These are phyloP conservation scores for Halcyon malimbica DNA, from an alignment of 2,113 vertebrate species.

Conservation along the genomic window DNA sequence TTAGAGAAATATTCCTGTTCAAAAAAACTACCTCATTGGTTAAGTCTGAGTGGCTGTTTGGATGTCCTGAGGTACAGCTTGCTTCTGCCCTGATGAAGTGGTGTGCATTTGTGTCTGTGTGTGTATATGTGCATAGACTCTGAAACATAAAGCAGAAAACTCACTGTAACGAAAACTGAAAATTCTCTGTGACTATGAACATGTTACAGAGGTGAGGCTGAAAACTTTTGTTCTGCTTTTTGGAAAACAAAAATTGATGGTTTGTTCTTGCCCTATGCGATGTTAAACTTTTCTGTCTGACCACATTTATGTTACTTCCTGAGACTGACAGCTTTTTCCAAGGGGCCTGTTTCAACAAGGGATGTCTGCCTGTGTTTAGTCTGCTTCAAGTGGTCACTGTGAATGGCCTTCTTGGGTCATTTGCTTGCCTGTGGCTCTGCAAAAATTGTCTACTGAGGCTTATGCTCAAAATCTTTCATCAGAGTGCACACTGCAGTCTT, in stretches of 20 bases:
- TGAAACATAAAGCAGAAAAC: not conserved
- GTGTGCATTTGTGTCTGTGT: not conserved
- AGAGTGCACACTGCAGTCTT: not conserved
- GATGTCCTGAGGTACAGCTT: not conserved
- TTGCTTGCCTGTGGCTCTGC: not conserved
- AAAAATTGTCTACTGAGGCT: not conserved
- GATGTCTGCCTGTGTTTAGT: not conserved
- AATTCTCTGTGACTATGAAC: not conserved
- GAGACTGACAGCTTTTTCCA: not conserved
- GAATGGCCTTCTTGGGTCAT: not conserved
- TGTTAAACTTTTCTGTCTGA: not conserved
- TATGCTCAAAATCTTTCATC: not conserved
- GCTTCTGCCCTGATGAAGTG: not conserved
- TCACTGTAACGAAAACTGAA: not conserved
- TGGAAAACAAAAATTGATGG: not conserved
- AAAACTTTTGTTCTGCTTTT: not conserved
- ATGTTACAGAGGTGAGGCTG: not conserved
- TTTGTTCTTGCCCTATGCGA: not conserved
- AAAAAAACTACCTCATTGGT: rapidly evolving
- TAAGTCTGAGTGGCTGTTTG: not conserved
- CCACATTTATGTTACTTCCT: not conserved
- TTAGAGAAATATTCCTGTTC: not conserved
- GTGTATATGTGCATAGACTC: not conserved
- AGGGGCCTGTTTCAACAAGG: not conserved
- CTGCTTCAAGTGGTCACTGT: not conserved